A percentile compares a stretch with the other conserved stretches of the same genome.
These are phyloP conservation scores for Pomacea maculata DNA, from an alignment of 1,140 invertebrate species.

Conservation along the genomic window DNA sequence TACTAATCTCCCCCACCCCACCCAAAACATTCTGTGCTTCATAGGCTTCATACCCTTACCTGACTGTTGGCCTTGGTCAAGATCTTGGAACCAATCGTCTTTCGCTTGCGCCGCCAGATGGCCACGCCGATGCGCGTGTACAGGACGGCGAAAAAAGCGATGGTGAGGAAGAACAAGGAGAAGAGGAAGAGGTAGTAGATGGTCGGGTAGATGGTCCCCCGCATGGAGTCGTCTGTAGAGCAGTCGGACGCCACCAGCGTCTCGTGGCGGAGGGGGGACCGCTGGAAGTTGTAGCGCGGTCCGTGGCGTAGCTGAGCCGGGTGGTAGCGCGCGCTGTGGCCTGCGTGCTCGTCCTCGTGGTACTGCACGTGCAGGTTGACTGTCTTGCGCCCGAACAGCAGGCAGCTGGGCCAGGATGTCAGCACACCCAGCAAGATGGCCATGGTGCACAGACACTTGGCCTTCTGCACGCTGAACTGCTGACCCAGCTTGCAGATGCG, in stretches of 20 bases:
- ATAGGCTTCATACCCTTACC: neutral
- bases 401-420: conserved; percentile 52
- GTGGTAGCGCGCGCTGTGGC: neutral
- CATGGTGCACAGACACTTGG: conserved; percentile 49
- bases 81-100: conserved; percentile 31
- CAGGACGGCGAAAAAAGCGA: conserved; percentile 52
- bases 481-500: conserved; percentile 56
- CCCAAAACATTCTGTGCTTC: no score
- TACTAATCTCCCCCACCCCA: no score
- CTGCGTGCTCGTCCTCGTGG: conserved; percentile 10
- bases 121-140: conserved; percentile 53
- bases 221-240: conserved; percentile 55
- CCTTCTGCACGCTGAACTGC: conserved; percentile 46
- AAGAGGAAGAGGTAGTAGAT: conserved; percentile 58
- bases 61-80: conserved; percentile 36
- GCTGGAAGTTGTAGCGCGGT: neutral
- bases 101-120: conserved; percentile 49
- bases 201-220: conserved; percentile 50
- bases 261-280: neutral
- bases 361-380: conserved; percentile 20
- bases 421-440: conserved; percentile 50
- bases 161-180: conserved; percentile 49
- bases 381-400: conserved; percentile 55
- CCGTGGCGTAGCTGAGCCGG: neutral
- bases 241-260: conserved; percentile 50